Percentiles rank a stretch among this genome's conserved stretches.
These are phyloP conservation scores for Platycheirus rosarum DNA, from an alignment of 2,888 invertebrate species.

Conservation along the genomic window DNA sequence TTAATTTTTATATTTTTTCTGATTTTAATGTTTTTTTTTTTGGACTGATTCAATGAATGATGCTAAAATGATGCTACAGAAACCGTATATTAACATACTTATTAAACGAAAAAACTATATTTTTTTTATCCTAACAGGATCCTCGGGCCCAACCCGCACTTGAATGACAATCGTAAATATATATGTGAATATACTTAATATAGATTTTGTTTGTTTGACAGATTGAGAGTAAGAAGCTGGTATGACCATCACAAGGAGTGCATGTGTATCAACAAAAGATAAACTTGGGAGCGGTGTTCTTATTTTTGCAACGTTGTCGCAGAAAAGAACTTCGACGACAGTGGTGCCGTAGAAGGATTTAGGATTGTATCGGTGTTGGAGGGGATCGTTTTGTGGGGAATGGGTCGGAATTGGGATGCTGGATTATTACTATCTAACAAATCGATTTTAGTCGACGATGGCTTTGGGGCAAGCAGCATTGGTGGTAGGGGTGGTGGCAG, in stretches of 20 bases:
- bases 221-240: constrained; percentile 29
- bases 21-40: constrained; percentile 31
- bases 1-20: constrained; percentile 34
- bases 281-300: constrained; percentile 68
- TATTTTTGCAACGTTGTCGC: constrained; percentile 82
- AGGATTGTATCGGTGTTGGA: constrained; percentile 77
- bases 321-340: constrained; percentile 82
- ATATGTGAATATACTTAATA: too few species aligned
- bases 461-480: constrained; percentile 76
- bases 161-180: constrained; percentile 56
- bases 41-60: constrained; percentile 51
- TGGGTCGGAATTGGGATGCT: constrained; percentile 83
- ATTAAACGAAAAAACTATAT: constrained; percentile 26
- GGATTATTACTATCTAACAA: constrained; percentile 78
- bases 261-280: constrained; percentile 10
- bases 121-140: constrained; percentile 42
- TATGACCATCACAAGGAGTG: constrained; percentile 33
- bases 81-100: constrained; percentile 57
- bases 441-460: constrained; percentile 72
- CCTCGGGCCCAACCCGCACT: constrained; percentile 33
- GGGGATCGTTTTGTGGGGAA: constrained; percentile 82
- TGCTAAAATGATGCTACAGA: constrained; percentile 62
- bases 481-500: constrained; percentile 68
- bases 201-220: constrained; percentile 16
- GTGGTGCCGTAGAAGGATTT: constrained; percentile 81